phyloP scores from a whole-genome alignment of 2,888 invertebrate genomes.

The Priocnemis perturbator region DNA sequence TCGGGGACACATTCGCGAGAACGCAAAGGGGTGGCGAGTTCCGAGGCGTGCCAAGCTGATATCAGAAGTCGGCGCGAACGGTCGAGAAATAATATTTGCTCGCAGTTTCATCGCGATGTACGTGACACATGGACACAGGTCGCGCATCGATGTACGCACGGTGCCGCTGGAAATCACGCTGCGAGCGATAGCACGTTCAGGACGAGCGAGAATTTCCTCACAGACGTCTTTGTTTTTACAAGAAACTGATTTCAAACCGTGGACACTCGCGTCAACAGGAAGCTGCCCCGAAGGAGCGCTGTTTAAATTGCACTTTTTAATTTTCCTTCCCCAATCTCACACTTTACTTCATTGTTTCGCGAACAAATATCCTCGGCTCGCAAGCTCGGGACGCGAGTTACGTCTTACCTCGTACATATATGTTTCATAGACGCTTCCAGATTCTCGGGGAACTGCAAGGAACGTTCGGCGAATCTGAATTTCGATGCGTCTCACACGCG shows the following conservation, averaged over 20 bases:
- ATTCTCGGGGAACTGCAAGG: background rate
- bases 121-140: constrained; percentile 12
- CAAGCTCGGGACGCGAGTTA: too few species aligned
- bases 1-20: background rate
- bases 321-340: too few species aligned
- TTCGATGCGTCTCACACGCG: constrained; percentile 19
- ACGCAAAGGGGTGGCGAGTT: constrained; percentile 8
- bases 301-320: background rate
- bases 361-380: too few species aligned
- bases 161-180: background rate
- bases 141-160: background rate
- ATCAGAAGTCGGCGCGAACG: constrained; percentile 19
- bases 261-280: too few species aligned
- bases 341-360: too few species aligned
- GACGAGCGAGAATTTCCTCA: too few species aligned
- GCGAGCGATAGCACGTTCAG: too few species aligned
- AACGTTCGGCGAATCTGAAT: constrained; percentile 30
- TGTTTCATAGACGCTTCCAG: background rate
- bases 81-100: constrained; percentile 46
- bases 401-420: too few species aligned
- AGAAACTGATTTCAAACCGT: too few species aligned
- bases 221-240: too few species aligned
- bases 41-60: constrained; percentile 16
- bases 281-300: too few species aligned
- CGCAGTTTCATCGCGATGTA: constrained; percentile 31